phyloP scores from a whole-genome alignment of 2,888 invertebrate genomes.

The Idaea aversata region DNA sequence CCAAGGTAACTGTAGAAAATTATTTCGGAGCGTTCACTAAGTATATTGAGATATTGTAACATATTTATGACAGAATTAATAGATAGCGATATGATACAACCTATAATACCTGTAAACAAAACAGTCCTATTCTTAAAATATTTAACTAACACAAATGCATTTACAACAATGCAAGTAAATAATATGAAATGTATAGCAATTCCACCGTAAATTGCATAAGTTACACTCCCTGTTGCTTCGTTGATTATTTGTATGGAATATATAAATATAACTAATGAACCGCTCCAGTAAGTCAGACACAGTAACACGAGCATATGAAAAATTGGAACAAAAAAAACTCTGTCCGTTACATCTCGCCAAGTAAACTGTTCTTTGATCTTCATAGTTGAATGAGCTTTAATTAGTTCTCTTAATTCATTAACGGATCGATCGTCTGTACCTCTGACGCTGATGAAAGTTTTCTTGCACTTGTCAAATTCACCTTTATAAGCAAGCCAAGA shows the following conservation, averaged over 20 bases:
- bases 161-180: slow-evolving; percentile 7
- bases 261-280: slow-evolving; percentile 13
- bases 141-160: slow-evolving; percentile 7
- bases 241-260: slow-evolving; percentile 14
- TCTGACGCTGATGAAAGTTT: slow-evolving; percentile 25
- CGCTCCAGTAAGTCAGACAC: slow-evolving; percentile 16
- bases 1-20: slow-evolving; percentile 17
- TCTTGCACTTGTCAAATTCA: slow-evolving; percentile 27
- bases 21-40: slow-evolving; percentile 16
- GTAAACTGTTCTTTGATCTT: background rate
- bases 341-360: slow-evolving; percentile 11
- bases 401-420: slow-evolving; percentile 25
- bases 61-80: slow-evolving; percentile 8
- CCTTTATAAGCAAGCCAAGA: too few relatives aligned
- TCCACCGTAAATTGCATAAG: slow-evolving; percentile 9
- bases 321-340: slow-evolving; percentile 16
- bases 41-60: slow-evolving; percentile 12
- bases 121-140: slow-evolving; percentile 12
- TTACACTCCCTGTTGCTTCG: slow-evolving; percentile 10
- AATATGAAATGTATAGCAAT: slow-evolving; percentile 14
- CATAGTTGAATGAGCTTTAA: slow-evolving; percentile 20
- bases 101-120: slow-evolving; percentile 7
- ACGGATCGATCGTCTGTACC: slow-evolving; percentile 22
- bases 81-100: slow-evolving; percentile 5
- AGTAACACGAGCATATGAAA: slow-evolving; percentile 15